phyloP scores from a whole-genome alignment of 2,797 vertebrate genomes.

The Notolepis coatsorum region DNA sequence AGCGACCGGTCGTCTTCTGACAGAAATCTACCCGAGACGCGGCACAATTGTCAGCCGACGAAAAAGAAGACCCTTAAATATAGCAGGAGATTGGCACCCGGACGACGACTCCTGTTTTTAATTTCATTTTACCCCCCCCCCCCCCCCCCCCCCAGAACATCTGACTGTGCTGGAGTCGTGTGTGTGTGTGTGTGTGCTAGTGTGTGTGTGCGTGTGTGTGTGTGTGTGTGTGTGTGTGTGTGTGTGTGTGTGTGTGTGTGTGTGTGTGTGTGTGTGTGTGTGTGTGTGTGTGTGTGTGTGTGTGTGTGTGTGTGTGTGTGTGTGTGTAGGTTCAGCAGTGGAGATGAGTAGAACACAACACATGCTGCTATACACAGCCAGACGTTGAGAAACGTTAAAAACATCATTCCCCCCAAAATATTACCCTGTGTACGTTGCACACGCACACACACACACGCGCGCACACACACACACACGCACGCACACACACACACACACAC shows the following conservation, averaged over 20 bases:
- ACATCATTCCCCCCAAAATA: no score
- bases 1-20: constrained; percentile 77
- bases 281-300: no score
- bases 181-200: constrained; percentile 48
- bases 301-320: no score
- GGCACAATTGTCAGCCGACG: constrained; percentile 73
- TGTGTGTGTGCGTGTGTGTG: no score
- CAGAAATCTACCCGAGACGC: constrained; percentile 77
- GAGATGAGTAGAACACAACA: constrained; percentile 57
- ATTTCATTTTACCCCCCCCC: constrained; percentile 66
- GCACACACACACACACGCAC: constrained; percentile 14
- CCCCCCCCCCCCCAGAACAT: constrained; percentile 75
- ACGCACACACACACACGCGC: background rate
- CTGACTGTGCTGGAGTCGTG: constrained; percentile 53
- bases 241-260: no score
- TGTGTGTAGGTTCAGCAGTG: constrained; percentile 49
- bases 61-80: constrained; percentile 73
- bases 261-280: no score
- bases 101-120: background rate
- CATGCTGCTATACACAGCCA: no score
- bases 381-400: no score
- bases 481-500: constrained; percentile 49
- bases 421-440: no score
- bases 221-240: no score
- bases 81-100: constrained; percentile 63